Evolutionary conservation across 2,797 vertebrate species (phyloP).

Genomic region (Pipistrellus pipistrellus): DNA sequence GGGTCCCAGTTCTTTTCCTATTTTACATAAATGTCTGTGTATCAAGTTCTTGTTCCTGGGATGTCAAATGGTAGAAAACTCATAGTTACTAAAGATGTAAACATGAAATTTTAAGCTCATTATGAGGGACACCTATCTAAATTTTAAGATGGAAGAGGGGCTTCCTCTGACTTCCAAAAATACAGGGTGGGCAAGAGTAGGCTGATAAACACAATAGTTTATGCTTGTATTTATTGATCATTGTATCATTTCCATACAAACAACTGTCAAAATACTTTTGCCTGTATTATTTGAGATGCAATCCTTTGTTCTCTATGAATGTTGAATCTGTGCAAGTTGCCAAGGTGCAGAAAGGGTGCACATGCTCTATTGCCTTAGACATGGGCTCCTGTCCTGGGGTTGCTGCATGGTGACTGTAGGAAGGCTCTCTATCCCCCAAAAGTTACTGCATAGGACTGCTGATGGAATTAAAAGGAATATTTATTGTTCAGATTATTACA

Average conservation of each 20-base stretch:
- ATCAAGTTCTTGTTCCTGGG: not conserved
- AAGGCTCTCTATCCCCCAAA: not conserved
- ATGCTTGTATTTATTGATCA: not conserved
- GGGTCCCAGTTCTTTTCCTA: not conserved
- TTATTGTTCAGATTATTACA: too few species aligned
- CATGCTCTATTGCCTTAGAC: fast-evolving
- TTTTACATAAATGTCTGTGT: not conserved
- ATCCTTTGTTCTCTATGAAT: not conserved
- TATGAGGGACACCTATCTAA: not conserved
- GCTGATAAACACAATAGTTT: not conserved
- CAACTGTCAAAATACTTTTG: too few species aligned
- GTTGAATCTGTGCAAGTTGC: too few species aligned
- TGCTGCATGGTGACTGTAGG: not conserved
- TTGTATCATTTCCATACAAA: not conserved
- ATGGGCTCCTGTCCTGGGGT: not conserved
- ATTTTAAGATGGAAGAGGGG: not conserved
- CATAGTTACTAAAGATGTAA: not conserved
- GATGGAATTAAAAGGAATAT: not conserved
- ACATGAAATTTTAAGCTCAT: not conserved
- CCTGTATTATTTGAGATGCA: not conserved
- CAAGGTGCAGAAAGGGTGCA: not conserved
- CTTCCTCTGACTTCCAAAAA: not conserved
- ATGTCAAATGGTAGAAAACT: not conserved
- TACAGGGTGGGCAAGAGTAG: not conserved
- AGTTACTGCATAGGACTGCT: not conserved